These are phyloP conservation scores for Spodoptera exigua DNA, from an alignment of 2,888 invertebrate species.

Conservation along the genomic window DNA sequence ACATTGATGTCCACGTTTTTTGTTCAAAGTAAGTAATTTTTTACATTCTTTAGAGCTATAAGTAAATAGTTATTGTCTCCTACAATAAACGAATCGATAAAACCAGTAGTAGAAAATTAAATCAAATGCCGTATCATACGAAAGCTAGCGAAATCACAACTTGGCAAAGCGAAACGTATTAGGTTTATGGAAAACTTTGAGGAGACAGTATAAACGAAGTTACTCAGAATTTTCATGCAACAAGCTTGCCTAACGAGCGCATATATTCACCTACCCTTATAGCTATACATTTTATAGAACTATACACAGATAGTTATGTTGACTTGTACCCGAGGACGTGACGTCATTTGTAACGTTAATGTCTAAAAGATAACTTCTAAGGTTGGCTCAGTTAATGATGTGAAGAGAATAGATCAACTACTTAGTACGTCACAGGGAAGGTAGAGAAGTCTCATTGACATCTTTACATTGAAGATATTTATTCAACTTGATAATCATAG, in stretches of 20 bases:
- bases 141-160: slow-evolving; percentile 6
- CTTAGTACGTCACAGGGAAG: no score
- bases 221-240: slow-evolving; percentile 50
- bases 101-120: background rate
- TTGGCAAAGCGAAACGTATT: slow-evolving; percentile 18
- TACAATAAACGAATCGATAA: background rate
- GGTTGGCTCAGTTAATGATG: slow-evolving; percentile 32
- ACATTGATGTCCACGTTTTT: no score
- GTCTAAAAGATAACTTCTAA: slow-evolving; percentile 16
- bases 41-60: no score
- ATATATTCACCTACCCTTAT: background rate
- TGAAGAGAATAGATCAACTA: slow-evolving; percentile 2
- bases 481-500: no score
- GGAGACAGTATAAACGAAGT: slow-evolving; percentile 52
- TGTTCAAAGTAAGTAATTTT: no score
- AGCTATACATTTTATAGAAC: slow-evolving; percentile 55
- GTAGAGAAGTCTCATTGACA: no score
- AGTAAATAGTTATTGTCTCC: no score
- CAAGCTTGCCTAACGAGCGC: slow-evolving; percentile 48
- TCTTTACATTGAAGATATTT: no score
- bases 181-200: slow-evolving; percentile 19
- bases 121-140: slow-evolving; percentile 7
- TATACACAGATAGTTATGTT: slow-evolving; percentile 75
- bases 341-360: slow-evolving; percentile 60
- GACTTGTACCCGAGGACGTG: slow-evolving; percentile 48